Evolutionary conservation across 2,888 invertebrate species (phyloP).

Genomic region (Thecophora atra): DNA sequence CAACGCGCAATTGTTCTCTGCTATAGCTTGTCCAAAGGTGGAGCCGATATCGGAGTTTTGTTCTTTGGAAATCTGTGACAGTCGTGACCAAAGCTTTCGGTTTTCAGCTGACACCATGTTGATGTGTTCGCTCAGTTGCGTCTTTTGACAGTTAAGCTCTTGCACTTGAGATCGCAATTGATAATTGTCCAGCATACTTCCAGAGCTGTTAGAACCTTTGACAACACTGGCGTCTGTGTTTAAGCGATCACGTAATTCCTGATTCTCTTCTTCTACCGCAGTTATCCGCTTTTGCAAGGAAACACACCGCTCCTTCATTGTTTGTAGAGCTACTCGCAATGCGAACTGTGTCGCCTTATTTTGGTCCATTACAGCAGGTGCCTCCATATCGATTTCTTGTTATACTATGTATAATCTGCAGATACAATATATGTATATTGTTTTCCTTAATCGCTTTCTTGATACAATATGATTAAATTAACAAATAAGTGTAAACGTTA

Average conservation of each 20-base stretch:
- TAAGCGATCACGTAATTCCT: constrained; percentile 68
- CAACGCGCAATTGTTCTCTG: constrained; percentile 40
- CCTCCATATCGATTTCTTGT: constrained; percentile 4
- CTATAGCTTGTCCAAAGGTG: neutral
- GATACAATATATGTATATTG: neutral
- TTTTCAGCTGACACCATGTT: constrained; percentile 86
- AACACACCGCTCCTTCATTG: constrained; percentile 83
- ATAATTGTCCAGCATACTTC: constrained; percentile 64
- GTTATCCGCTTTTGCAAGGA: constrained; percentile 77
- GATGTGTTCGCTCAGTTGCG: constrained; percentile 79
- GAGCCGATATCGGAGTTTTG: constrained; percentile 54
- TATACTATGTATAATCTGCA: too few relatives aligned
- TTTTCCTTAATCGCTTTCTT: neutral
- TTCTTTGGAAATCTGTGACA: constrained; percentile 73
- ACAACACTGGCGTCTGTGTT: constrained; percentile 61
- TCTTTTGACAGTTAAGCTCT: constrained; percentile 78
- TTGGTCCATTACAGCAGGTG: neutral
- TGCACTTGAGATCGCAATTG: constrained; percentile 73
- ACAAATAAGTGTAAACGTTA: too few relatives aligned
- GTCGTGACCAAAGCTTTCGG: constrained; percentile 79
- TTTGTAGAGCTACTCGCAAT: constrained; percentile 79
- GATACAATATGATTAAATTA: too few relatives aligned
- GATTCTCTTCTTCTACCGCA: constrained; percentile 79
- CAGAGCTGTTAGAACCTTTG: constrained; percentile 23
- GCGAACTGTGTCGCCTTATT: constrained; percentile 66